Percentiles rank a stretch among this genome's conserved stretches.
Evolutionary conservation across 2,888 invertebrate genomes (phyloP).

Genomic region (Melanostoma scalare): DNA sequence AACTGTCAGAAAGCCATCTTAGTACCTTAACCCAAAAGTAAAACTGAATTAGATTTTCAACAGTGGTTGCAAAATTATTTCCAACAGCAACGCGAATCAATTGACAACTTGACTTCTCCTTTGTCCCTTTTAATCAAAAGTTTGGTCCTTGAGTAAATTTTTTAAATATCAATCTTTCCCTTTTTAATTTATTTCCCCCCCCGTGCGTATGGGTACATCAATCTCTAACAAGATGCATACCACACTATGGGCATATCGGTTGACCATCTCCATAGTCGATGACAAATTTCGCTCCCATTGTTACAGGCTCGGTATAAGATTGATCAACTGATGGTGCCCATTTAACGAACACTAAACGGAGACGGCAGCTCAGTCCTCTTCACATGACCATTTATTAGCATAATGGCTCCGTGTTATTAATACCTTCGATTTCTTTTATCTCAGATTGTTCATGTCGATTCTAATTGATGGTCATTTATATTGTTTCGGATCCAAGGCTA

Average conservation of each 20-base stretch:
- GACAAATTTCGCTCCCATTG: conserved; percentile 51
- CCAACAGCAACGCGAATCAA: conserved; percentile 39
- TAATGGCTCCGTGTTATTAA: conserved; percentile 54
- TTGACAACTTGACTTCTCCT: conserved; percentile 38
- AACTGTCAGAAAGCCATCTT: too few species aligned
- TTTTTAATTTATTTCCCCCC: conserved; percentile 5
- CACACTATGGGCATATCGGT: conserved; percentile 16
- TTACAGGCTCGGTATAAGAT: conserved; percentile 32
- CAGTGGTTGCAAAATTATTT: not conserved
- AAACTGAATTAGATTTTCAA: too few species aligned
- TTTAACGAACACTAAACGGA: conserved; percentile 53
- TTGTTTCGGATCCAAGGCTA: conserved; percentile 52
- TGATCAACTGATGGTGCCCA: conserved; percentile 37
- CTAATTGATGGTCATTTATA: conserved; percentile 59
- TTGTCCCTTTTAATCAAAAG: conserved; percentile 49
- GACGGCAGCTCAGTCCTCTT: conserved; percentile 20
- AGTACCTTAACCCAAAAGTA: too few species aligned
- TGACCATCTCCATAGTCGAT: conserved; percentile 40
- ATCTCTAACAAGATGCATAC: conserved; percentile 16
- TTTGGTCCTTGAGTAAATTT: conserved; percentile 43
- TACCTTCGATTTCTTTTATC: conserved; percentile 54
- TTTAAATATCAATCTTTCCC: not conserved
- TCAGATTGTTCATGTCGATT: conserved; percentile 53
- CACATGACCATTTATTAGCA: conserved; percentile 51
- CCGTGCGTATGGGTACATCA: not conserved